A percentile compares a stretch with the other conserved stretches of the same genome.
Conservation (phyloP, 1,140 invertebrate species). For the Sarcophaga bullata region DNA sequence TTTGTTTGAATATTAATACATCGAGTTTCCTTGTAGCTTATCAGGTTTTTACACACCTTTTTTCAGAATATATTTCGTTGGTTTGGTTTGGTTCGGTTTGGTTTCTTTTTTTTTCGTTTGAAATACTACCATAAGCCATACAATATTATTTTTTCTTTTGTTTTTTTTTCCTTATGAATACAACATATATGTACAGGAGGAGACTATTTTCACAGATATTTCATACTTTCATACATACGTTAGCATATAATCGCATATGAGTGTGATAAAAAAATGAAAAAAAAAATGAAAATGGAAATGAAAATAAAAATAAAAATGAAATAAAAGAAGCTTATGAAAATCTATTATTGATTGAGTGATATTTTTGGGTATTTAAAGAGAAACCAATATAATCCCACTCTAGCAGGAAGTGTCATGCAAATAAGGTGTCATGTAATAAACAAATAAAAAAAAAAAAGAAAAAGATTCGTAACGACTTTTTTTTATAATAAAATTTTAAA, state of each 20-base stretch:
- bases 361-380: neutral
- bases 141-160: too few species aligned
- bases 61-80: neutral
- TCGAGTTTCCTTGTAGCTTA: neutral
- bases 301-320: neutral
- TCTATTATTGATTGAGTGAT: neutral
- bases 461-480: too few species aligned
- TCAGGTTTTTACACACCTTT: neutral
- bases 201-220: neutral
- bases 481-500: too few species aligned
- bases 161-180: too few species aligned
- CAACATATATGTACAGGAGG: too few species aligned
- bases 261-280: neutral
- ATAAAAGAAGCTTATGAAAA: neutral
- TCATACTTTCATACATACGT: neutral
- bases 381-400: neutral
- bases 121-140: neutral
- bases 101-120: neutral
- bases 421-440: too few species aligned
- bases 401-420: too few species aligned
- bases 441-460: too few species aligned
- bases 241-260: neutral
- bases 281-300: neutral
- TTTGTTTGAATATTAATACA: conserved; percentile 12
- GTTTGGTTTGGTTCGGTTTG: neutral